Conservation (phyloP, 2,113 vertebrate genomes). For the Chaenocephalus aceratus region DNA sequence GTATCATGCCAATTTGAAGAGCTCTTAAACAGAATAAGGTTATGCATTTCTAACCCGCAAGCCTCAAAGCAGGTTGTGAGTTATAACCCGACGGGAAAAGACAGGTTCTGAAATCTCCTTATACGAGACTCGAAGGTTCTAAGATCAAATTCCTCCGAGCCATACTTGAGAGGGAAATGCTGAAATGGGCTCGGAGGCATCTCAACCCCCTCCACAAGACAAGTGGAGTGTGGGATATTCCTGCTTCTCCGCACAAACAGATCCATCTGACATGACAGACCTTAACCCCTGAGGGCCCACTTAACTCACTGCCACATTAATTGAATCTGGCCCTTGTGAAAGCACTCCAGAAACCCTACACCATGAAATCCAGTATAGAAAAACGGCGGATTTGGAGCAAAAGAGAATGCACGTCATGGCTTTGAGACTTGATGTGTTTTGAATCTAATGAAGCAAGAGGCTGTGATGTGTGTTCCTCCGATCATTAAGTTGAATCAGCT, state of each 20-base stretch:
- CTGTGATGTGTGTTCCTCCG: conserved; percentile 59
- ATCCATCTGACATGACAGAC: conserved; percentile 80
- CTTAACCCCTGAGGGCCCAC: conserved; percentile 79
- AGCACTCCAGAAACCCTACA: conserved; percentile 48
- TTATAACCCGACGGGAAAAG: conserved; percentile 20
- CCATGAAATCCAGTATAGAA: conserved; percentile 40
- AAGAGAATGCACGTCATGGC: conserved; percentile 51
- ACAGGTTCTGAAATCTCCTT: conserved; percentile 46
- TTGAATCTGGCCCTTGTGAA: conserved; percentile 71
- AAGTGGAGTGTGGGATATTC: conserved; percentile 60
- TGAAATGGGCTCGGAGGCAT: conserved; percentile 56
- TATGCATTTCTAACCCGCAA: conserved; percentile 3
- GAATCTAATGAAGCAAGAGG: conserved; percentile 48
- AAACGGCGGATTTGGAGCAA: conserved; percentile 61
- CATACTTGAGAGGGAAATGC: conserved; percentile 59
- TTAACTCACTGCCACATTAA: conserved; percentile 77
- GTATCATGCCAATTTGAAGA: conserved; percentile 14
- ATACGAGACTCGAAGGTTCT: conserved; percentile 50
- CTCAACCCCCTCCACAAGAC: conserved; percentile 46
- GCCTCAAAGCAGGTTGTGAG: conserved; percentile 21
- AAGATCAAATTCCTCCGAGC: conserved; percentile 62
- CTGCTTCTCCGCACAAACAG: conserved; percentile 69
- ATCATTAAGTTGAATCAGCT: conserved; percentile 71
- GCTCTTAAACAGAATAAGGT: conserved; percentile 20
- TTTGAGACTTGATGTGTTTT: conserved; percentile 57